Evolutionary conservation across 1,140 invertebrate species (phyloP), one percentile per base, ranked within the genome.

Genomic region (Calosoma granatense): DNA sequence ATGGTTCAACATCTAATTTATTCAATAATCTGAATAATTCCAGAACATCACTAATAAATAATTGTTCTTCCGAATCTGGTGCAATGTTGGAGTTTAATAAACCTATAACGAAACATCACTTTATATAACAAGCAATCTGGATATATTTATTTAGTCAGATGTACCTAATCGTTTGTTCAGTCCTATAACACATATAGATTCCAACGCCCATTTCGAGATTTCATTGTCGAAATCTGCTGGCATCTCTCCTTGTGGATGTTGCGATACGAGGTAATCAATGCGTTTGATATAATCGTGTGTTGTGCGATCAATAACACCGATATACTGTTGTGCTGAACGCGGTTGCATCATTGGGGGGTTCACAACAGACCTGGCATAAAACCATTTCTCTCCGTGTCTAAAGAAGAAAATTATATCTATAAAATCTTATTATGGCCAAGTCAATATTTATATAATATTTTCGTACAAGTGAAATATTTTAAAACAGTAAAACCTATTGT

Each of bases 181-280:
- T 1, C 84, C 84, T 1, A 90, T 77, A 3, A 80, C 67, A 0
- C 75, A 80, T 2, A 88, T 82, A 0, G 82, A 84, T 65, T 89
- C 86, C 15, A 88, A 64, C 1, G 83, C 73, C 80, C 84, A 83
- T 64, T 83, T 78, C 63, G 81, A 82, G 55, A 87, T 72, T 63
- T 85, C 81, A 53, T 78, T 76, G 26, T 78, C 72, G 62, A 85
- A 84, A 57, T 78, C 70, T 0, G 63, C 66, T 0, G 78, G 76
- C 22, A 85, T 71, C 72, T 80, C 71, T 17, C 68, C 56, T 3
- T 55, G 53, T 67, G 73, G 72, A 36, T 76, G 67, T 19, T 74
- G 60, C 62, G 80, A 70, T 19, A 78, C 70, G 17, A 79, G 70
- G 30, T 68, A 65, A 61, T 70, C 75, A 30, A 85, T 78, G 55